Evolutionary conservation across 2,113 vertebrate genomes (phyloP), one percentile per base, ranked within the genome.

Genomic region (Aegypius monachus): DNA sequence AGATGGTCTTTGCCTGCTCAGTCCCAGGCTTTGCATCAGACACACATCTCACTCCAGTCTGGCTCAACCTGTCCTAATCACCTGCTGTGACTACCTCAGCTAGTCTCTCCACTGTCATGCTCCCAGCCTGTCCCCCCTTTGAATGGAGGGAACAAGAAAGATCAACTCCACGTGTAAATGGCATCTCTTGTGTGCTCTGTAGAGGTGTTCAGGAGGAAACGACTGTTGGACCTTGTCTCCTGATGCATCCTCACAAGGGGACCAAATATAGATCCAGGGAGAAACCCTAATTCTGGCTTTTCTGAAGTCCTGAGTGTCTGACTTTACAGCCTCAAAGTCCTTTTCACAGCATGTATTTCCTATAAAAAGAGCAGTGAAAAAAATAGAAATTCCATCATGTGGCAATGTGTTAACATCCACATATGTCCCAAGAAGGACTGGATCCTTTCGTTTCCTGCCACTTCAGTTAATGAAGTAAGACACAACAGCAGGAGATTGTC

Each of bases 281-380:
- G 53, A 74, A 94, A 86, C 31, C 34, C 72, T 52, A 53, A 1
- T 50, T 66, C 48, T 83, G 85, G 31, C 34, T 71, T 93, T 77
- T 55, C 45, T 62, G 58, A 58, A 93, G 50, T 43, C 79, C 86
- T 36, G 29, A 65, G n/a, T 72, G 78, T 85, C 88, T 97, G 95
- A 83, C 92, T 96, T 96, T 70, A 53, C 58, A 96, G 75, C 45
- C 82, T 96, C 79, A 91, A 31, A 95, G 90, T 88, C 67, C 82
- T 88, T 90, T 83, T 78, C 43, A 29, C 82, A 92, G 82, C 56
- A 73, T 81, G 59, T 11, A 96, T 83, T 93, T 88, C 29, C 4
- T 96, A 93, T 93, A 96, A 97, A 97, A 97, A 97, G 96, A 97
- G 95, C 95, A 97, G 85, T 81, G 82, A 86, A 96, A 96, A 92